phyloP scores from a whole-genome alignment of 2,888 invertebrate species.

The Allolobophora icterica region DNA sequence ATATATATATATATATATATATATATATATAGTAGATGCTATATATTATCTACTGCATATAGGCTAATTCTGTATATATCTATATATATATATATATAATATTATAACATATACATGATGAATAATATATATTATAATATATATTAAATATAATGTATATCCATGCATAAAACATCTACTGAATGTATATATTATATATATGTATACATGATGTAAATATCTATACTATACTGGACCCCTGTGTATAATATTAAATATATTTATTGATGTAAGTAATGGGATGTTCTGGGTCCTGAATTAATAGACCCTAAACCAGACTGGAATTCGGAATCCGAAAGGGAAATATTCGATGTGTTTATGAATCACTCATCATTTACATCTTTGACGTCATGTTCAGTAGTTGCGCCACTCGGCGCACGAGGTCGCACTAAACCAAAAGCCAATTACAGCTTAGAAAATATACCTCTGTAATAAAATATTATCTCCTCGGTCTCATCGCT shows the following conservation, averaged over 20 bases:
- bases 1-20: neutral
- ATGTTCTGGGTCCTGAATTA: too few relatives aligned
- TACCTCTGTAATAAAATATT: neutral
- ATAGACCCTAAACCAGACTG: too few relatives aligned
- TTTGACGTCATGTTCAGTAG: too few relatives aligned
- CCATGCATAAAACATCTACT: neutral
- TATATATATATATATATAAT: constrained; percentile 22
- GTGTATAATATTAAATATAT: neutral
- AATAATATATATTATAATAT: neutral
- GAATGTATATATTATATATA: neutral
- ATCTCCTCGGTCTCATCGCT: neutral
- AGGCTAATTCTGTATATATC: neutral
- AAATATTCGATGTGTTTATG: too few relatives aligned
- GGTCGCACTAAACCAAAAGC: too few relatives aligned
- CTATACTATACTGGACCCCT: neutral
- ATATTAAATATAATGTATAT: neutral
- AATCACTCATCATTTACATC: too few relatives aligned
- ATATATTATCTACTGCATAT: neutral
- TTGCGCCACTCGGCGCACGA: too few relatives aligned
- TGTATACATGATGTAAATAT: too few relatives aligned
- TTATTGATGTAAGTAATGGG: neutral
- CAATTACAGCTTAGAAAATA: too few relatives aligned
- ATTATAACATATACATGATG: neutral
- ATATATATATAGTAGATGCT: neutral
- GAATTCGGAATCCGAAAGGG: too few relatives aligned